These are phyloP conservation scores for Pediacus dermestoides DNA, from an alignment of 2,888 invertebrate species.

Conservation along the genomic window DNA sequence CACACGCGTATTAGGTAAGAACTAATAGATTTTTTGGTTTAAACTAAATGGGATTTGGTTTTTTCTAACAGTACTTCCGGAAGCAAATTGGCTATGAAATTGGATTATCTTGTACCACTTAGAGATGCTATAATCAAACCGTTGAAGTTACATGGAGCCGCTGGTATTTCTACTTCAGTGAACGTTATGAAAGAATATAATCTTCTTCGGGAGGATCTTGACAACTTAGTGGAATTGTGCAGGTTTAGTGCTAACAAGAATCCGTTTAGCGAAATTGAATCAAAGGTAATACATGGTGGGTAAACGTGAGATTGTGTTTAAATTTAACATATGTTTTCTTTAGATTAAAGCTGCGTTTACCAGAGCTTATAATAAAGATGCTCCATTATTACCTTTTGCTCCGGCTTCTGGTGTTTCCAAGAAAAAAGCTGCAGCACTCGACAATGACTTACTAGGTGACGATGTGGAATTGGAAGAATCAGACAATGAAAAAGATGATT, in stretches of 20 bases:
- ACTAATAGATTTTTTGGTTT: neutral
- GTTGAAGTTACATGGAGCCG: slow-evolving; percentile 63
- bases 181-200: slow-evolving; percentile 78
- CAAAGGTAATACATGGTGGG: slow-evolving; percentile 51
- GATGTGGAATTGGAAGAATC: slow-evolving; percentile 49
- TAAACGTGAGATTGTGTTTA: neutral
- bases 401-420: slow-evolving; percentile 58
- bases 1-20: slow-evolving; percentile 77
- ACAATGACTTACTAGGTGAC: slow-evolving; percentile 46
- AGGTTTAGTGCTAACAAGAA: slow-evolving; percentile 79
- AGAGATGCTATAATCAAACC: slow-evolving; percentile 74
- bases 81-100: slow-evolving; percentile 74
- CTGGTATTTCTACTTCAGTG: slow-evolving; percentile 71
- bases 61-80: slow-evolving; percentile 63
- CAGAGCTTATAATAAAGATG: slow-evolving; percentile 84
- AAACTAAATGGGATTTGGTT: neutral
- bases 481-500: slow-evolving; percentile 52
- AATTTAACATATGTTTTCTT: slow-evolving; percentile 13
- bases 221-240: slow-evolving; percentile 80
- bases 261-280: slow-evolving; percentile 71
- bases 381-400: slow-evolving; percentile 75
- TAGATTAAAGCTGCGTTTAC: slow-evolving; percentile 94
- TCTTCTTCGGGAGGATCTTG: slow-evolving; percentile 86
- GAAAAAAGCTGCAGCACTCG: slow-evolving; percentile 53
- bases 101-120: slow-evolving; percentile 84